A percentile compares a stretch with the other conserved stretches of the same genome.
Evolutionary conservation across 53 echinoderm and acorn worm genomes (phyloP).

Genomic region (Luidia sarsii): DNA sequence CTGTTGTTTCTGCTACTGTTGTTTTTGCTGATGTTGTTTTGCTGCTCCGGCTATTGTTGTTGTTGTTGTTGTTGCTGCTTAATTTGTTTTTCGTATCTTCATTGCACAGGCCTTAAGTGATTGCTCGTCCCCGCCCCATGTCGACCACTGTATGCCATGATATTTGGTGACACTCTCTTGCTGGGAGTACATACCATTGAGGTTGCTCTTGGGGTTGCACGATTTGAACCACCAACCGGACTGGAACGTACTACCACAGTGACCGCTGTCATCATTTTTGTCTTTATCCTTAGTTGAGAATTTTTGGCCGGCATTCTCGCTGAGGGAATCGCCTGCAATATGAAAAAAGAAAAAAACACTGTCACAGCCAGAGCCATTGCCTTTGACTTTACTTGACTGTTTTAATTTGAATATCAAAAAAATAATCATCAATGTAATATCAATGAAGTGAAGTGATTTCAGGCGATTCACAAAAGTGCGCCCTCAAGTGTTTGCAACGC

Average conservation of each 20-base stretch:
- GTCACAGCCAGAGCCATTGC: too few relatives aligned
- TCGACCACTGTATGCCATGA: neutral
- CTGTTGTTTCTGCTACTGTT: too few relatives aligned
- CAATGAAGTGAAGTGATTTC: too few relatives aligned
- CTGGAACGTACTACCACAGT: neutral
- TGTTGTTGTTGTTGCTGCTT: too few relatives aligned
- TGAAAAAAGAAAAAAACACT: neutral
- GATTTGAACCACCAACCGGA: constrained; percentile 29
- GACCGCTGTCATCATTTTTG: neutral
- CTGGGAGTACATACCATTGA: constrained; percentile 17
- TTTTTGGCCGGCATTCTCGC: neutral
- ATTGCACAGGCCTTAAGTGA: constrained; percentile 22
- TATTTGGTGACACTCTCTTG: neutral
- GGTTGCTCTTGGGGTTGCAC: constrained; percentile 9
- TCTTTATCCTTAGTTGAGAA: constrained; percentile 4
- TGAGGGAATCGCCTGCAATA: neutral
- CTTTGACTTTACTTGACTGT: too few relatives aligned
- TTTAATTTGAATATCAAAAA: too few relatives aligned
- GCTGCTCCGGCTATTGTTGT: too few relatives aligned
- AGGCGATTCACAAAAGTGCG: too few relatives aligned
- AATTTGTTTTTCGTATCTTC: constrained; percentile 22
- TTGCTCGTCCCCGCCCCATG: neutral
- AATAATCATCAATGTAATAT: too few relatives aligned
- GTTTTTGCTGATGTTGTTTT: too few relatives aligned
- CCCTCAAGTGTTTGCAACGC: too few relatives aligned